A percentile compares a stretch with the other conserved stretches of the same genome.
These are phyloP conservation scores for Coluber constrictor DNA, from an alignment of 2,797 vertebrate genomes.

Conservation along the genomic window DNA sequence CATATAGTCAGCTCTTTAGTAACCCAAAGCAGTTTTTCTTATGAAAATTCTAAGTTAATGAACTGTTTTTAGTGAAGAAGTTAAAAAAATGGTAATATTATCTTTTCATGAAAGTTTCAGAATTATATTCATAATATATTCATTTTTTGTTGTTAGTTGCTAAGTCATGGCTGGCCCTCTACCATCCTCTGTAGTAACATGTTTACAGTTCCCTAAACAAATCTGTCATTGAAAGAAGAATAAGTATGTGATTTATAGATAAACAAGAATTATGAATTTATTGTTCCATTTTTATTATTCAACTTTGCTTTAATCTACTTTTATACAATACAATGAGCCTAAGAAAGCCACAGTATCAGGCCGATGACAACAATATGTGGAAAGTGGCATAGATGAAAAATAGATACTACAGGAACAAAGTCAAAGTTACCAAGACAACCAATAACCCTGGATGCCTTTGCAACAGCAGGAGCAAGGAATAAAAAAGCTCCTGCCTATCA, in stretches of 20 bases:
- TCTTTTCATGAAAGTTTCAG: background rate
- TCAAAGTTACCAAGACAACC: conserved; percentile 39
- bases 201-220: background rate
- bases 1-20: background rate
- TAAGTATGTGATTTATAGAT: background rate
- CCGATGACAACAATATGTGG: background rate
- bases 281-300: background rate
- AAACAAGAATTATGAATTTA: background rate
- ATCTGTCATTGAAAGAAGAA: background rate
- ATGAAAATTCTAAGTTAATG: background rate
- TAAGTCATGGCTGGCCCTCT: too few species aligned
- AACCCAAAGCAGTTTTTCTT: background rate
- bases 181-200: background rate
- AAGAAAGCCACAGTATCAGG: background rate
- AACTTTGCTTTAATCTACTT: background rate
- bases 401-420: conserved; percentile 19
- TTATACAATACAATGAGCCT: background rate
- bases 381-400: conserved; percentile 6
- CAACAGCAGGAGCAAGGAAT: background rate
- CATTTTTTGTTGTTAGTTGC: background rate
- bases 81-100: background rate
- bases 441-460: conserved; percentile 31
- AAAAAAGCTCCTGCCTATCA: background rate
- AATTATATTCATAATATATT: background rate
- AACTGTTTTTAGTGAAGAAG: background rate